Conservation (phyloP, 2,113 vertebrate species). For the Casuarius casuarius region DNA sequence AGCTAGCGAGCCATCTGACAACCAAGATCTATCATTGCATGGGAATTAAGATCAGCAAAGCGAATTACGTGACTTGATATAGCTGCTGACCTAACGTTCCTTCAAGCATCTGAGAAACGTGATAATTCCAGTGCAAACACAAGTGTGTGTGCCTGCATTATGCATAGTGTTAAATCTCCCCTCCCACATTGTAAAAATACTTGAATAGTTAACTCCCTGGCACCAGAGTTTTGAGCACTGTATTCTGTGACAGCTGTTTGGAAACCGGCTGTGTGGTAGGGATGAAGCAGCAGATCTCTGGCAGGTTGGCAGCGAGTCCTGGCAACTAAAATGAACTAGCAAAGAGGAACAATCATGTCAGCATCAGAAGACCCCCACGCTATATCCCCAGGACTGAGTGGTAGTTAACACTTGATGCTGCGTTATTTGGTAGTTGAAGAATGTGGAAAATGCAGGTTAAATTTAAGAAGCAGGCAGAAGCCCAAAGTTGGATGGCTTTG, state of each 20-base stretch:
- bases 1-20: slow-evolving; percentile 35
- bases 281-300: not conserved
- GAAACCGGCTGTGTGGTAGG: not conserved
- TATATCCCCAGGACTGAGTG: not conserved
- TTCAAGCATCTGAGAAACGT: not conserved
- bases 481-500: not conserved
- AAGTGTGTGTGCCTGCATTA: not conserved
- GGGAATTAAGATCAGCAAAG: slow-evolving; percentile 41
- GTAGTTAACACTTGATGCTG: not conserved
- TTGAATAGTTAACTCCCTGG: not conserved
- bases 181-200: slow-evolving; percentile 23
- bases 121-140: slow-evolving; percentile 9
- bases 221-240: not conserved
- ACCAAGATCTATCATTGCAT: not conserved
- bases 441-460: not conserved
- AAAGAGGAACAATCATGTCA: not conserved
- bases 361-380: fast-evolving
- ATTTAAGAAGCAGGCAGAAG: not conserved
- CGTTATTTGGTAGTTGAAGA: not conserved
- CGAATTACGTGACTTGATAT: slow-evolving; percentile 23
- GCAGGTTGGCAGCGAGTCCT: slow-evolving; percentile 30
- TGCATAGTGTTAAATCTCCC: not conserved
- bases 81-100: slow-evolving; percentile 8
- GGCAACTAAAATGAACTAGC: not conserved
- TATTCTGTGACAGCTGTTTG: slow-evolving; percentile 42